Percentiles rank a stretch among this genome's conserved stretches.
These are phyloP conservation scores for Dipus sagitta DNA, from an alignment of 2,797 vertebrate genomes.

Conservation along the genomic window DNA sequence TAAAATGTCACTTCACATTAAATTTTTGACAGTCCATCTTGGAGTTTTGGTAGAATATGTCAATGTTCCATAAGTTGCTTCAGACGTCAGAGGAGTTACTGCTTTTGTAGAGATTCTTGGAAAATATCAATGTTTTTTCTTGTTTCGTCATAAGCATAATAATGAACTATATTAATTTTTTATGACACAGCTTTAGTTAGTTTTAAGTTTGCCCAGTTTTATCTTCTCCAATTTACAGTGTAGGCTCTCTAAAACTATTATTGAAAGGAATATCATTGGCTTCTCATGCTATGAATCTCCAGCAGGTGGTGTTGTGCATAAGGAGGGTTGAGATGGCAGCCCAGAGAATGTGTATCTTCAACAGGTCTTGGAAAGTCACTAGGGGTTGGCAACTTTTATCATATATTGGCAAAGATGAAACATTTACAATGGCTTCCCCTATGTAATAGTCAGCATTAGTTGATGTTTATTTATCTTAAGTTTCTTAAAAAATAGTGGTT, in stretches of 20 bases:
- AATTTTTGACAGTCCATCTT: not conserved
- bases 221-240: not conserved
- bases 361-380: not conserved
- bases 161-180: not conserved
- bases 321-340: not conserved
- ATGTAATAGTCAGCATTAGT: not conserved
- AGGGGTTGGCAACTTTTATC: not conserved
- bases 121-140: not conserved
- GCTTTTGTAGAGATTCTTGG: not conserved
- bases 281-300: not conserved
- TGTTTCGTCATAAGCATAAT: not conserved
- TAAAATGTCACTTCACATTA: not conserved
- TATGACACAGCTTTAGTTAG: not conserved
- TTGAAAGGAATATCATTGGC: not conserved
- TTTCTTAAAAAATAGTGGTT: too few species aligned
- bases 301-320: not conserved
- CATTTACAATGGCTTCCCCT: not conserved
- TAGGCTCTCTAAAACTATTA: not conserved
- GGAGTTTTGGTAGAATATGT: not conserved
- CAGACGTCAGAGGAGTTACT: not conserved
- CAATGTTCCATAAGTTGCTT: not conserved
- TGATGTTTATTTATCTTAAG: not conserved
- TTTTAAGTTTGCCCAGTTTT: constrained; percentile 21
- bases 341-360: not conserved
- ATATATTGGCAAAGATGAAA: not conserved